Percentiles rank a stretch among this genome's conserved stretches.
phyloP scores from a whole-genome alignment of 2,113 vertebrate genomes.

The Nerophis ophidion region DNA sequence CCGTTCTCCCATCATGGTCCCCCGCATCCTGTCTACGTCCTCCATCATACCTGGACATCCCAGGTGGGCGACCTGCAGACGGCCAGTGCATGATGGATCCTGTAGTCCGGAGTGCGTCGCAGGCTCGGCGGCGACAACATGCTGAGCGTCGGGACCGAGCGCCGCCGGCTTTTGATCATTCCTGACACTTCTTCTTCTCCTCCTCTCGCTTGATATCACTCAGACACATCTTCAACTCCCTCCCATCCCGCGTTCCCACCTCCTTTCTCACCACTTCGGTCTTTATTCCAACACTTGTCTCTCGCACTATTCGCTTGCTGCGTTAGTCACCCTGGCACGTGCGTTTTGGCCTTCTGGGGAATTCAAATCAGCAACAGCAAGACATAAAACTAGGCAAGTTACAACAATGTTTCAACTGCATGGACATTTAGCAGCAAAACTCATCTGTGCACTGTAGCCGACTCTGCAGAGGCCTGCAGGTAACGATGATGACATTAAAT shows the following conservation, averaged over 20 bases:
- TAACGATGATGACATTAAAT: neutral
- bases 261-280: constrained; percentile 32
- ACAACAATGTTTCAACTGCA: neutral
- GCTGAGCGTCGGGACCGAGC: constrained; percentile 32
- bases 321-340: neutral
- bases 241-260: neutral
- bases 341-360: neutral
- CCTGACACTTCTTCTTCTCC: constrained; percentile 22
- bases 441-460: too few relatives aligned
- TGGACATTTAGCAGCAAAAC: too few relatives aligned
- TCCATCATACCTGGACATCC: constrained; percentile 55
- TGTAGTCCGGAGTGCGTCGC: constrained; percentile 45
- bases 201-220: constrained; percentile 9
- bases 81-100: constrained; percentile 56
- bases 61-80: constrained; percentile 42
- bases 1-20: neutral
- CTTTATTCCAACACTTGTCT: constrained; percentile 38
- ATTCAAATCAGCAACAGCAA: neutral
- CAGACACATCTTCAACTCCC: constrained; percentile 2
- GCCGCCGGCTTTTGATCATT: constrained; percentile 23
- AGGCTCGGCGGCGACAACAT: constrained; percentile 61
- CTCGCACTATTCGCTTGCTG: constrained; percentile 35
- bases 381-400: neutral
- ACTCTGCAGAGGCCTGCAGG: too few relatives aligned
- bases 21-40: neutral